Base-by-base conservation (phyloP, 1,140 invertebrate species). In the Telenomus remus region DNA sequence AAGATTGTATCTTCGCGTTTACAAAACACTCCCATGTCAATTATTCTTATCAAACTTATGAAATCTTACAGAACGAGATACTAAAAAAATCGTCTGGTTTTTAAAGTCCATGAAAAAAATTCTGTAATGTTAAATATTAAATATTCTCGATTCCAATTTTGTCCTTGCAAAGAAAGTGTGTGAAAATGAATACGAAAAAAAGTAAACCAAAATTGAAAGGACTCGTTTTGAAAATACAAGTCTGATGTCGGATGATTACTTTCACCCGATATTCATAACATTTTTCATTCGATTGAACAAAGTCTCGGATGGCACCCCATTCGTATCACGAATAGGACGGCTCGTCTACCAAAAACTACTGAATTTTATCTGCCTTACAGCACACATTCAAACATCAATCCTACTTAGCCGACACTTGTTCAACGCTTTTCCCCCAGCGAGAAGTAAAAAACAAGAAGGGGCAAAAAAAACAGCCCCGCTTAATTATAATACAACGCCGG, bases 321-420 rank as follows among this genome's bases (percentile, higher is more conserved):
- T 61, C 27, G 27, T 44, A 46, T 47, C 7, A 27, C 16, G 34
- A 47, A 48, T 43, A 64, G 37, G 13, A 42, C 39, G 16, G 46
- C 53, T 27, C 19, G 49, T 64, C 50, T 46, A 48, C 42, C 60
- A 39, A 54, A 64, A 64, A 54, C 59, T 63, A 35, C 48, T 35
- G 59, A 44, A 46, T 43, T n/a, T 47, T 39, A 39, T 46, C 50
- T 46, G 27, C 37, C 13, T 6, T 42, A 14, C 5, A 9, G 15
- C 13, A 33, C 43, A 7, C 15, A 35, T 8, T 11, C 37, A 11
- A 66, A 66, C 47, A 56, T 66, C 46, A 56, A 56, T 56, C 53
- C 53, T 57, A 51, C 64, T 57, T 51, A 51, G 27, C 37, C 39
- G 54, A 66, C 64, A 57, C 64, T 66, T 59, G 54, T 68, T 39